Base-by-base conservation (phyloP, 1,140 invertebrate species). In the Cydia pomonella region DNA sequence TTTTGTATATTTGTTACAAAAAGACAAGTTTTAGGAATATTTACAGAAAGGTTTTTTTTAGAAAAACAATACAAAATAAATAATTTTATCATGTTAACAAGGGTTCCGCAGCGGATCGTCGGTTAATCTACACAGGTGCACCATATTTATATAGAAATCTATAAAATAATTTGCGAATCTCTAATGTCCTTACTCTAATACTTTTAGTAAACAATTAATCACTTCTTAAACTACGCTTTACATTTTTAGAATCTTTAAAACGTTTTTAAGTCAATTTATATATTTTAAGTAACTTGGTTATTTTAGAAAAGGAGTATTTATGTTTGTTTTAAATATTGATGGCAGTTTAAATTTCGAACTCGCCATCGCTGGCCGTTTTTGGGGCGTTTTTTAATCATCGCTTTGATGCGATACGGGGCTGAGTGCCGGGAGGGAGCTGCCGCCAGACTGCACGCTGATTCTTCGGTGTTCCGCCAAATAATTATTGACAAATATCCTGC, bases 401-500 rank as follows among this genome's bases (percentile, higher is more conserved):
- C 91, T 93, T 81, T 93, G 91, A 87, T 91, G 90, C 84, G 91
- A 93, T 78, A 89, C 86, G 73, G 91, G 91, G 84, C 91, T 93
- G 89, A 93, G 91, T 18, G 91, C 91, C 74, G 92, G 90, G 79
- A 93, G 84, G 77, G 91, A 93, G 85, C 92, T 91, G 77, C 90
- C 90, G 77, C 89, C 92, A 76, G 92, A 93, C 87, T 93, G 93
- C 82, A 93, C 92, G 91, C 93, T 93, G 93, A 93, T 93, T 85
- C 93, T 92, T 84, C 93, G 89, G 85, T 93, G 93, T 85, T 93
- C 93, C 83, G 93, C 93, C 93, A 93, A 93, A 93, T 93, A 93
- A 93, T 93, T 93, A 93, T 93, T 93, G 89, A 93, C 92, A 92
- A 93, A 93, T 90, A 93, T 92, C 89, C 93, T 89, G 83, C 93